These are phyloP conservation scores for Idaea biselata DNA, from an alignment of 2,888 invertebrate species.

Conservation along the genomic window DNA sequence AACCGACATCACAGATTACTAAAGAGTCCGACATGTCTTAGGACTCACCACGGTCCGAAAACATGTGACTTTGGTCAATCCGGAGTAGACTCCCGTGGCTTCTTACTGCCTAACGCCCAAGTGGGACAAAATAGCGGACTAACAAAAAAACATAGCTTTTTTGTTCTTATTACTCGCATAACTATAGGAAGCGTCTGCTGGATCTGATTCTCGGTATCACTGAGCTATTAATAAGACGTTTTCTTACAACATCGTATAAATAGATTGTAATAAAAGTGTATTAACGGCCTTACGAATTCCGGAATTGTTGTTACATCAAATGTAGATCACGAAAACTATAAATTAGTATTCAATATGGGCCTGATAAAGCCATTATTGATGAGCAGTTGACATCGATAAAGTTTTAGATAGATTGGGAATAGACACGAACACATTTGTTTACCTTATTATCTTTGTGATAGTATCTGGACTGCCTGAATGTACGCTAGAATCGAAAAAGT, in stretches of 20 bases:
- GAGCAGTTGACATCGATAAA: slow-evolving; percentile 17
- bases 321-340: not conserved
- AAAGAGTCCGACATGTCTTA: too few species aligned
- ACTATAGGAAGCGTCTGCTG: not conserved
- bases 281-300: slow-evolving; percentile 30
- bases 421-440: slow-evolving; percentile 24
- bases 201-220: not conserved
- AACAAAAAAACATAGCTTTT: too few species aligned
- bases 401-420: slow-evolving; percentile 21
- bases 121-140: too few species aligned
- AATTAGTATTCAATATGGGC: not conserved
- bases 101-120: too few species aligned
- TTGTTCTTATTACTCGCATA: not conserved
- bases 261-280: not conserved
- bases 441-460: slow-evolving; percentile 21
- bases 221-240: not conserved
- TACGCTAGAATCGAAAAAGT: not conserved
- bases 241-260: slow-evolving; percentile 1
- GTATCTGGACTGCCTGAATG: not conserved
- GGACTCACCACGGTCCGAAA: too few species aligned
- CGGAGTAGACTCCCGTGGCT: too few species aligned
- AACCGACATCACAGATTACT: too few species aligned
- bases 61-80: too few species aligned
- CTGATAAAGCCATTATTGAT: not conserved
- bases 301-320: not conserved